Evolutionary conservation across 2,888 invertebrate genomes (phyloP), one percentile per base, ranked within the genome.

Genomic region (Sarcophaga rosellei): DNA sequence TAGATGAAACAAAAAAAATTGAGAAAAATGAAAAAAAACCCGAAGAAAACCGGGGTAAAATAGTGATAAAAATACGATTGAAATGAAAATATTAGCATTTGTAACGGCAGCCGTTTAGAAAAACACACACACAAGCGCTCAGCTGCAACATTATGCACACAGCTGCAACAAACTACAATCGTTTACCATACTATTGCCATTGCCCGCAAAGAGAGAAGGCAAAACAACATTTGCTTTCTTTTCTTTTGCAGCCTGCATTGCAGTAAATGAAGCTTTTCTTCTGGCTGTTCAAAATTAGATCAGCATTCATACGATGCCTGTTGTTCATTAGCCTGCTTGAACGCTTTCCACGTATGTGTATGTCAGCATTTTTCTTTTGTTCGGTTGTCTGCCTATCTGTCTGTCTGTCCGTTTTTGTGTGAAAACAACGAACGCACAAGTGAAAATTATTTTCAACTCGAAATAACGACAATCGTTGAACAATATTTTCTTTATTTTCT

Each of bases 51-150:
- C 12, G 12, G 12, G 53, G 53, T 53, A 53, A 53, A 53, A 53
- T 53, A 53, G 17, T 53, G 53, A 53, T 53, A 53, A 53, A 53
- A 53, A 53, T 53, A 3, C 12, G 1, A 53, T 53, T 72, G 8
- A 82, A 77, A 77, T 72, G 65, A 83, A 80, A 85, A 80, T 79
- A 82, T 87, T 85, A 87, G 85, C 87, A 87, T 85, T 87, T 86
- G 86, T 86, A 84, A 86, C 86, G 86, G 86, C 86, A 86, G 84
- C 86, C 86, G 84, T 86, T 86, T 86, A 84, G 66, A 79, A 80
- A 79, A 76, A 70, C 44, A 86, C 57, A 76, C 82, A 77, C 25
- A 61, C 57, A 15, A 15, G 17, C 53, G 17, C 81, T 81, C 81
- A 53, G 17, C 53, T 53, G 53, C 17, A 53, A 17, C 17, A 53